Evolutionary conservation across 2,888 invertebrate genomes (phyloP).

Genomic region (Neocrepidodera transversa): DNA sequence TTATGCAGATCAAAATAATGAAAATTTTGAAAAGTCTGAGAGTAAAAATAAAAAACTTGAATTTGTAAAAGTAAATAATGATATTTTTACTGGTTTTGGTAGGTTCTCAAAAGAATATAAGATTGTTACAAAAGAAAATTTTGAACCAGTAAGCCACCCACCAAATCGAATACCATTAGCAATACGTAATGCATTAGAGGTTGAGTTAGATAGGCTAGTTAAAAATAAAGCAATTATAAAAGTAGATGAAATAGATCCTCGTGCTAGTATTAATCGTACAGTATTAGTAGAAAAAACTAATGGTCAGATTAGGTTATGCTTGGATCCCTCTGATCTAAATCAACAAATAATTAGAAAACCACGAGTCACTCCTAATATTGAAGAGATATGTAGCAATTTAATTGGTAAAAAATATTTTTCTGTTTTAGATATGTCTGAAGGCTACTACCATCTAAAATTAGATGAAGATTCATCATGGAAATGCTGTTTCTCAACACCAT

Average conservation of each 20-base stretch:
- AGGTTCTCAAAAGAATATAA: slow-evolving; percentile 25
- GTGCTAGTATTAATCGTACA: neutral
- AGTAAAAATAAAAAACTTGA: too few relatives aligned
- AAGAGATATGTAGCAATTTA: neutral
- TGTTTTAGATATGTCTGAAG: neutral
- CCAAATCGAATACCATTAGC: too few relatives aligned
- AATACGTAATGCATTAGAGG: slow-evolving; percentile 1
- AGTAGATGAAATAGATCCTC: neutral
- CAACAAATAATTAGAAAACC: slow-evolving; percentile 12
- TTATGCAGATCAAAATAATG: too few relatives aligned
- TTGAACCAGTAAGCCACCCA: slow-evolving; percentile 7
- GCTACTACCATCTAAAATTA: neutral
- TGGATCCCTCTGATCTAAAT: slow-evolving; percentile 28
- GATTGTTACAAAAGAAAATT: slow-evolving; percentile 7
- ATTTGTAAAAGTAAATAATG: slow-evolving; percentile 18
- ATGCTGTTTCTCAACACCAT: neutral
- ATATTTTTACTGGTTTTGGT: slow-evolving; percentile 20
- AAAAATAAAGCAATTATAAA: neutral
- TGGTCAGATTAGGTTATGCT: slow-evolving; percentile 27
- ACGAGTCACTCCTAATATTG: too few relatives aligned
- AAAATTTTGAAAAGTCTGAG: too few relatives aligned
- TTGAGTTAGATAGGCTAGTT: neutral
- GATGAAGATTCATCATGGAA: neutral
- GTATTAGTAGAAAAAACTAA: slow-evolving; percentile 2
- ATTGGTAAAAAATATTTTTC: too few relatives aligned